Evolutionary conservation across 2,113 vertebrate species (phyloP).

Genomic region (Mastomys coucha): DNA sequence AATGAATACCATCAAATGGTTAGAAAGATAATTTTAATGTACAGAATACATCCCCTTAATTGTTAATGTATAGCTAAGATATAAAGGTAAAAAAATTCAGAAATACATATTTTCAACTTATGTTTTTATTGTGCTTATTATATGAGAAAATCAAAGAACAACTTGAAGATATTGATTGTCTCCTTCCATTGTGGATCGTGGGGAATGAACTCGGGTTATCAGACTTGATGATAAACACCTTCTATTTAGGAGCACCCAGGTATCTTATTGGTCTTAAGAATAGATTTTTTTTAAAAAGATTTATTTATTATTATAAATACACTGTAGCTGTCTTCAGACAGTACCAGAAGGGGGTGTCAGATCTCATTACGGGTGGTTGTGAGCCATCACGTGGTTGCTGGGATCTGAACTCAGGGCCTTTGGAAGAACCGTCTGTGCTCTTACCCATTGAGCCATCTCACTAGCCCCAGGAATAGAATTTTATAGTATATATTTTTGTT

Average conservation of each 20-base stretch:
- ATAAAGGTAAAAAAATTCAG: background rate
- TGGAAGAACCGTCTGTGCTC: no score
- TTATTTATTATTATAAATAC: no score
- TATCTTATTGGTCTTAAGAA: background rate
- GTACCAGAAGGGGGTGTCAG: no score
- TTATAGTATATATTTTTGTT: background rate
- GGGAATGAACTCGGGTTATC: background rate
- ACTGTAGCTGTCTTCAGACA: no score
- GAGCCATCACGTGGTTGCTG: no score
- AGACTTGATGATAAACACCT: background rate
- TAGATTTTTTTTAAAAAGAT: background rate
- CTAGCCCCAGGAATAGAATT: background rate
- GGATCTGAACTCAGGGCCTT: no score
- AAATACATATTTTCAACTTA: background rate
- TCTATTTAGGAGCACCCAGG: background rate
- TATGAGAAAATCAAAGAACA: background rate
- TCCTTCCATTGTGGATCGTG: background rate
- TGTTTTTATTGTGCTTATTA: background rate
- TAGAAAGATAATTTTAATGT: background rate
- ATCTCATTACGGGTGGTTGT: no score
- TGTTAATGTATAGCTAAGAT: background rate
- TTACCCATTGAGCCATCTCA: no score
- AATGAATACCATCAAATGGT: background rate
- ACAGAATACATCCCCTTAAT: background rate
- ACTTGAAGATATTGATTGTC: background rate